Percentiles rank a stretch among this genome's conserved stretches.
Conservation (phyloP, 1,140 invertebrate genomes). For the Globodera rostochiensis region DNA sequence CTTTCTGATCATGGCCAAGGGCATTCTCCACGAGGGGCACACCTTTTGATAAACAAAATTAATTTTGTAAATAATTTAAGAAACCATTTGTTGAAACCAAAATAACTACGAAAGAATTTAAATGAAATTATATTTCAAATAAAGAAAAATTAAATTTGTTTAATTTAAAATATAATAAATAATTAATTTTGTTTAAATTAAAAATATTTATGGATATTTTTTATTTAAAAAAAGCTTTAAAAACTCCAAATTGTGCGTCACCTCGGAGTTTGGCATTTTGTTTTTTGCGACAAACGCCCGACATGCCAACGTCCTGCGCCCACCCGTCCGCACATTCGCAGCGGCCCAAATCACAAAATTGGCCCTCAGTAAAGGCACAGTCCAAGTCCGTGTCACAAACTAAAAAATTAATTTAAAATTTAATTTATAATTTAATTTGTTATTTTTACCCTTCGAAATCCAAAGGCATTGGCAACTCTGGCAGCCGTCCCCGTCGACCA, state of each 20-base stretch:
- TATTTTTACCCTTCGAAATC: constrained; percentile 30
- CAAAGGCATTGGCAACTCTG: constrained; percentile 43
- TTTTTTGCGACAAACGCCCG: neutral
- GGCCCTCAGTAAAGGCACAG: constrained; percentile 30
- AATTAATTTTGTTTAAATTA: too few relatives aligned
- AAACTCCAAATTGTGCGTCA: too few relatives aligned
- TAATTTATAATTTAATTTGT: neutral
- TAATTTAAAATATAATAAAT: too few relatives aligned
- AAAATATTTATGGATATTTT: too few relatives aligned
- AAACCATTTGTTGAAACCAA: too few relatives aligned
- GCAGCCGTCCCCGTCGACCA: constrained; percentile 36
- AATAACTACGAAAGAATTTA: too few relatives aligned
- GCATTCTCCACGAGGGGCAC: neutral
- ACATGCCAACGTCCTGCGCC: constrained; percentile 20
- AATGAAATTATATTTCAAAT: too few relatives aligned
- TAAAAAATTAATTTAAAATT: constrained; percentile 31
- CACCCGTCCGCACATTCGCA: constrained; percentile 38
- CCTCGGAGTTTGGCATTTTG: neutral
- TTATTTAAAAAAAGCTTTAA: too few relatives aligned
- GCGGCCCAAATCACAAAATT: constrained; percentile 43
- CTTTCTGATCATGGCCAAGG: neutral
- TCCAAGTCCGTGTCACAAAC: constrained; percentile 34
- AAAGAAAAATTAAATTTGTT: too few relatives aligned
- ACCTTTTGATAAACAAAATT: neutral
- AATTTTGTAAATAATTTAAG: too few relatives aligned